A percentile compares a stretch with the other conserved stretches of the same genome.
These are phyloP conservation scores for Rhaphigaster nebulosa DNA, from an alignment of 2,888 invertebrate genomes.

Conservation along the genomic window DNA sequence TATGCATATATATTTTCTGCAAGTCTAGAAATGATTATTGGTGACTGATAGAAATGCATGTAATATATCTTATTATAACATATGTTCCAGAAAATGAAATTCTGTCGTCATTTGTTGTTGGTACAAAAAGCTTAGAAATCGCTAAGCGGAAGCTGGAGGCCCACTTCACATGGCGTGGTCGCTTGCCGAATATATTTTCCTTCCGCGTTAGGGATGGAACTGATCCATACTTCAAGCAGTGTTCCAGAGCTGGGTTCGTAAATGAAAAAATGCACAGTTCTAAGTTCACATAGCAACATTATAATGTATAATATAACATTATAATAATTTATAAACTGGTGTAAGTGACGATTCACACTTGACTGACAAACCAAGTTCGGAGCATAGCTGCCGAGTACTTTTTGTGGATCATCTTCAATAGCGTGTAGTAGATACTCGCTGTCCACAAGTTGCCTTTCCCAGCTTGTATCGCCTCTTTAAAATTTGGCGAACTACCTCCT, in stretches of 20 bases:
- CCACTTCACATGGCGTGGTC: not conserved
- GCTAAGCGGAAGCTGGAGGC: conserved; percentile 44
- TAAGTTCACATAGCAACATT: too few relatives aligned
- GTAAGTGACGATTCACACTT: too few relatives aligned
- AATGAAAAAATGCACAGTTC: not conserved
- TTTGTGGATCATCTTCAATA: too few relatives aligned
- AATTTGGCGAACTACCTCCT: too few relatives aligned
- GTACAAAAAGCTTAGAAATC: conserved; percentile 44
- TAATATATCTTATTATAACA: not conserved
- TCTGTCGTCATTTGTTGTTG: not conserved
- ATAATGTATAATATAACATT: too few relatives aligned
- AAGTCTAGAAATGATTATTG: not conserved
- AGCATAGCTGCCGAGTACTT: too few relatives aligned
- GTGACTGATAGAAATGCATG: not conserved
- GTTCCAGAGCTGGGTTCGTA: not conserved
- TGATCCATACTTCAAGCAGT: not conserved
- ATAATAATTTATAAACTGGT: too few relatives aligned
- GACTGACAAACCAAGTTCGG: too few relatives aligned
- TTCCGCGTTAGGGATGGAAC: not conserved
- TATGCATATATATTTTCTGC: not conserved
- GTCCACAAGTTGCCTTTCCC: too few relatives aligned
- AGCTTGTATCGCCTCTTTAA: too few relatives aligned
- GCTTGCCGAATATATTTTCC: not conserved
- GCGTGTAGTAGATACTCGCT: too few relatives aligned
- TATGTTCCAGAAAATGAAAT: not conserved